Conservation (phyloP, 1,140 invertebrate genomes). For the Luehdorfia chinensis region DNA sequence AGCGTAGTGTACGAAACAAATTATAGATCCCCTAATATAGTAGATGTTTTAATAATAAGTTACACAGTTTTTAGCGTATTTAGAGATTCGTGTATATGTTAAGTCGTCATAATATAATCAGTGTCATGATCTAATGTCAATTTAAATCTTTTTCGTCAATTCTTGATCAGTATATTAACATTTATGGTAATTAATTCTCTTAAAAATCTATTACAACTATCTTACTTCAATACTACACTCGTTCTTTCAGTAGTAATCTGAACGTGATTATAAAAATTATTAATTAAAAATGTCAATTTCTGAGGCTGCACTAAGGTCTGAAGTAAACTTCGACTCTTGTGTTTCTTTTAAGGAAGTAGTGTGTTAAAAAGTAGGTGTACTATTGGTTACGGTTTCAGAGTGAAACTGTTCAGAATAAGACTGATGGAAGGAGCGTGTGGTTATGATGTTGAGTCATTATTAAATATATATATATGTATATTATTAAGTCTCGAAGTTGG, state of each 20-base stretch:
- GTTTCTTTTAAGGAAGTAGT: not conserved
- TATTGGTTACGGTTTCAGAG: slow-evolving; percentile 8
- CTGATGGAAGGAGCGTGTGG: slow-evolving; percentile 26
- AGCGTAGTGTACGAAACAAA: too few relatives aligned
- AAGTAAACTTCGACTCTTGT: not conserved
- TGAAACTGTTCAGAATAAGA: slow-evolving; percentile 31
- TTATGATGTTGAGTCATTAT: slow-evolving; percentile 11
- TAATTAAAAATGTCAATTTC: not conserved
- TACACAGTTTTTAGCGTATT: too few relatives aligned
- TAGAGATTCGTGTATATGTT: too few relatives aligned
- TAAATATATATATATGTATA: not conserved
- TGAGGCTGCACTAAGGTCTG: not conserved
- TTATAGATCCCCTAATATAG: too few relatives aligned
- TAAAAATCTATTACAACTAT: too few relatives aligned
- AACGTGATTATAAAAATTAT: not conserved
- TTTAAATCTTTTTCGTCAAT: slow-evolving; percentile 33
- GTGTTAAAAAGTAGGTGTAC: not conserved
- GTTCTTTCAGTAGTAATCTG: slow-evolving; percentile 26
- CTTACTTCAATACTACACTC: slow-evolving; percentile 6
- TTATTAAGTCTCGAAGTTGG: not conserved
- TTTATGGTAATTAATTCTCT: too few relatives aligned
- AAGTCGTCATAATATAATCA: too few relatives aligned
- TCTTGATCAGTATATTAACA: slow-evolving; percentile 5
- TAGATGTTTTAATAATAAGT: too few relatives aligned
- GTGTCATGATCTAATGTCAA: slow-evolving; percentile 21